These are phyloP conservation scores for Semotilus atromaculatus DNA, from an alignment of 2,797 vertebrate genomes.

Conservation along the genomic window DNA sequence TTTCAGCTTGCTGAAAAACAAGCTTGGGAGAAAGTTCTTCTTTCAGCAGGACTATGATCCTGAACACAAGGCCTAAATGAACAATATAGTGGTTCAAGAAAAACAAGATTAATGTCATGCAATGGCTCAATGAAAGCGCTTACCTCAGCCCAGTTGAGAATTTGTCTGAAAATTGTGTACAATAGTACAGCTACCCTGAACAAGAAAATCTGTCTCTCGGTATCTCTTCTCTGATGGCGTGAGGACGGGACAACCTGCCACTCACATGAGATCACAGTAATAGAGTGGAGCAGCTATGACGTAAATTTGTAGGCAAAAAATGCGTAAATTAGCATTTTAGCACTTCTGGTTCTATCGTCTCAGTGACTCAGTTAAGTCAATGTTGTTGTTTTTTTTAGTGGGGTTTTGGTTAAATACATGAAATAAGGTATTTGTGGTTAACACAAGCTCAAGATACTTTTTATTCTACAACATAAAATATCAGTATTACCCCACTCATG, in stretches of 20 bases:
- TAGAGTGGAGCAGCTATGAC: background rate
- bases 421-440: background rate
- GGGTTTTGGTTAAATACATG: too few species aligned
- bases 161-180: background rate
- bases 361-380: too few species aligned
- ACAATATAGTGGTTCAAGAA: slow-evolving; percentile 17
- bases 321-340: background rate
- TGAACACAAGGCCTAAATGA: slow-evolving; percentile 7
- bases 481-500: too few species aligned
- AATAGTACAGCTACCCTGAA: background rate
- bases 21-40: background rate
- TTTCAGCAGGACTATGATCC: slow-evolving; percentile 9
- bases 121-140: slow-evolving; percentile 14
- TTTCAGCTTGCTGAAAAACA: background rate
- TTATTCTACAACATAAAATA: too few species aligned
- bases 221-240: background rate
- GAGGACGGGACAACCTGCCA: background rate
- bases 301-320: background rate
- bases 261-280: background rate
- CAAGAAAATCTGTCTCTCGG: background rate
- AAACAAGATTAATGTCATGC: background rate
- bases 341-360: too few species aligned
- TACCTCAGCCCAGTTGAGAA: slow-evolving; percentile 8
- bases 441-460: too few species aligned
- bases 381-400: too few species aligned